These are phyloP conservation scores for Diaphora mendica DNA, from an alignment of 2,888 invertebrate species.

Conservation along the genomic window DNA sequence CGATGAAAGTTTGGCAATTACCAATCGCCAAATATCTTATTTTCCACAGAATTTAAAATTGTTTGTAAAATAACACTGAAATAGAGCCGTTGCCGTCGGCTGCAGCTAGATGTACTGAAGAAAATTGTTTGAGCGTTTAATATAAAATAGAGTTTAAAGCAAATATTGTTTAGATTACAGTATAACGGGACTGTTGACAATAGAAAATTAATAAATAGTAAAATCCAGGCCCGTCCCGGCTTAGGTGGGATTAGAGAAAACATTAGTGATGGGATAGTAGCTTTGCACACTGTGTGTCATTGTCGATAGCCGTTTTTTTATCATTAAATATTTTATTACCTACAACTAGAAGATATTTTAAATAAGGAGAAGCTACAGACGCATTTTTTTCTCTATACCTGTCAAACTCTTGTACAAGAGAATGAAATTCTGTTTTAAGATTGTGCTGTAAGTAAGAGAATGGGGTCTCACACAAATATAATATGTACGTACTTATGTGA, in stretches of 20 bases:
- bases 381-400: not conserved
- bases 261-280: conserved; percentile 51
- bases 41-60: not conserved
- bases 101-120: too few relatives aligned
- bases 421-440: not conserved
- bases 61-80: not conserved
- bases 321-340: not conserved
- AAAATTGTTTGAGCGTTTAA: too few relatives aligned
- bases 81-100: not conserved
- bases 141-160: conserved; percentile 21
- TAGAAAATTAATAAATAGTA: conserved; percentile 62
- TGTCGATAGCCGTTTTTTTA: conserved; percentile 42
- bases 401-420: not conserved
- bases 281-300: conserved; percentile 32
- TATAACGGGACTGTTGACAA: conserved; percentile 20
- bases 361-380: not conserved
- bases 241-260: conserved; percentile 70
- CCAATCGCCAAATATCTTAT: not conserved
- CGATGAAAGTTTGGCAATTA: not conserved
- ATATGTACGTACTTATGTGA: not conserved
- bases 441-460: not conserved
- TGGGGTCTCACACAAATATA: not conserved
- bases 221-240: conserved; percentile 59
- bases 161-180: conserved; percentile 3
- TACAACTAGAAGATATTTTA: not conserved